Conservation (phyloP, 2,888 invertebrate species). For the Nemotelus nigrinus region DNA sequence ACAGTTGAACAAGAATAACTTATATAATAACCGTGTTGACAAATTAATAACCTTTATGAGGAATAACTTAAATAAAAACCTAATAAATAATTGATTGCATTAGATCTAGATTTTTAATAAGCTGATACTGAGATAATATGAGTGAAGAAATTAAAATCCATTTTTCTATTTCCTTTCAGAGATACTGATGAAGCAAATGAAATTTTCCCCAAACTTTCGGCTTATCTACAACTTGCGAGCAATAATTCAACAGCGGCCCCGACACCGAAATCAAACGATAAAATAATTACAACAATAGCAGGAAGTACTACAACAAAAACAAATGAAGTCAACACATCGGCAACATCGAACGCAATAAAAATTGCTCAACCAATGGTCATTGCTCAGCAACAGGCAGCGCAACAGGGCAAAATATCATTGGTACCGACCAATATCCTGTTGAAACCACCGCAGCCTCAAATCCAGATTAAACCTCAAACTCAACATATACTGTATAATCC, state of each 20-base stretch:
- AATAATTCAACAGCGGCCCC: conserved; percentile 46
- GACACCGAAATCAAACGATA: conserved; percentile 34
- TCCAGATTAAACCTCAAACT: conserved; percentile 52
- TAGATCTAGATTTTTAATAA: too few species aligned
- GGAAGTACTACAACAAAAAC: conserved; percentile 24
- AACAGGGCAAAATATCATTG: conserved; percentile 61
- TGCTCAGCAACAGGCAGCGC: conserved; percentile 45
- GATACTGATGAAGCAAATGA: conserved; percentile 47
- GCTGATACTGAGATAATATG: too few species aligned
- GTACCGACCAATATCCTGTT: conserved; percentile 65
- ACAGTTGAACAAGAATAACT: too few species aligned
- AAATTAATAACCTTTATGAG: too few species aligned
- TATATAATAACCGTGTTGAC: too few species aligned
- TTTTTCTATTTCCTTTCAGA: conserved; percentile 38
- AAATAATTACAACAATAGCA: conserved; percentile 48
- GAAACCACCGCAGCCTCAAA: conserved; percentile 55
- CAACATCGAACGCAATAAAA: conserved; percentile 47
- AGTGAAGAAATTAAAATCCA: too few species aligned
- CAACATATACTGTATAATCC: conserved; percentile 50
- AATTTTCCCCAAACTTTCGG: conserved; percentile 52
- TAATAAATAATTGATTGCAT: too few species aligned
- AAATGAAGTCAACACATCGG: conserved; percentile 38
- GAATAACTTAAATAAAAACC: too few species aligned
- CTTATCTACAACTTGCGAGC: conserved; percentile 57
- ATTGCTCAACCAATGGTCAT: conserved; percentile 49